A percentile compares a stretch with the other conserved stretches of the same genome.
Conservation (phyloP, 2,797 vertebrate genomes). For the Lerista edwardsae region DNA sequence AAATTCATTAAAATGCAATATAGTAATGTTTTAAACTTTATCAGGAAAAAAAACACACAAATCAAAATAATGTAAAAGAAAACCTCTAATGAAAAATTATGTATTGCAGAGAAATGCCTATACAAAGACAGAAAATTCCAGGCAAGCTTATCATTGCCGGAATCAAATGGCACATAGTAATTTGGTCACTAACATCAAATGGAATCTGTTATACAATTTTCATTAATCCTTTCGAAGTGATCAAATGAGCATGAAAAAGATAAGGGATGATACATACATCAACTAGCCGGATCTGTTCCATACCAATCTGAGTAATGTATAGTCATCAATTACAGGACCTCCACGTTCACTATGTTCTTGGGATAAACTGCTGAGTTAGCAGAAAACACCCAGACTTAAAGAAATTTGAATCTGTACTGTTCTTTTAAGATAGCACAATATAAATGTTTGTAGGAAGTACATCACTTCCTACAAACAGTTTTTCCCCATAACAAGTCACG, state of each 20-base stretch:
- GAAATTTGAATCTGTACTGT: not conserved
- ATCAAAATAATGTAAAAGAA: not conserved
- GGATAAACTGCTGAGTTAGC: conserved; percentile 31
- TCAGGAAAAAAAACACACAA: not conserved
- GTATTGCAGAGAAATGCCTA: conserved; percentile 18
- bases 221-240: conserved; percentile 58
- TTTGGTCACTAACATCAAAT: conserved; percentile 37
- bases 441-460: not conserved
- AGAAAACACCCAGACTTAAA: not conserved
- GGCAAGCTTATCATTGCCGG: conserved; percentile 14
- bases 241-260: conserved; percentile 59
- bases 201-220: conserved; percentile 50
- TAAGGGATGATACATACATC: conserved; percentile 65
- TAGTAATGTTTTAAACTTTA: too few relatives aligned
- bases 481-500: not conserved
- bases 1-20: too few relatives aligned
- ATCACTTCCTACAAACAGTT: not conserved
- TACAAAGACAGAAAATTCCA: conserved; percentile 33
- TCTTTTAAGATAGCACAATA: conserved; percentile 9
- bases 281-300: conserved; percentile 36
- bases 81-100: conserved; percentile 6
- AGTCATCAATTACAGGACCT: conserved; percentile 55
- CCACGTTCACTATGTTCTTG: conserved; percentile 24
- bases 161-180: conserved; percentile 31
- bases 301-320: conserved; percentile 45